Conservation (phyloP, 2,113 vertebrate species). For the Oryzias woworae region DNA sequence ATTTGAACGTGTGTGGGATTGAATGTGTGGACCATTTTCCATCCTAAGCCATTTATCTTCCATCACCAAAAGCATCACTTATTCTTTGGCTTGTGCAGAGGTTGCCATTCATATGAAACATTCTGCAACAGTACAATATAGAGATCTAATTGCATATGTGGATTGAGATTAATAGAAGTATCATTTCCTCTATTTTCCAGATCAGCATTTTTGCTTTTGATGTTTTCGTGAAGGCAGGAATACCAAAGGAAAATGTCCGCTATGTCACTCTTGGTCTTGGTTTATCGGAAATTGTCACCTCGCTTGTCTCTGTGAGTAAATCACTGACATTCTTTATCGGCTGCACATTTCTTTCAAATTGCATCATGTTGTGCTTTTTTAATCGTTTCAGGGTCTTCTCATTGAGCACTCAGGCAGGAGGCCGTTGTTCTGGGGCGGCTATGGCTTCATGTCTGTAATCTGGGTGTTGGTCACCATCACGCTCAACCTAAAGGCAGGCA, state of each 20-base stretch:
- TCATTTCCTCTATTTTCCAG: slow-evolving; percentile 49
- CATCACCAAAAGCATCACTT: too few relatives aligned
- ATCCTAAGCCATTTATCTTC: too few relatives aligned
- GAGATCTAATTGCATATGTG: too few relatives aligned
- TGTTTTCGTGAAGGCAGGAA: slow-evolving; percentile 77
- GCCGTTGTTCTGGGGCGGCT: slow-evolving; percentile 76
- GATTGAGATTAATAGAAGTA: too few relatives aligned
- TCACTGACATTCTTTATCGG: not conserved
- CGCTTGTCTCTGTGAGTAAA: slow-evolving; percentile 78
- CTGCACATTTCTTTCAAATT: not conserved
- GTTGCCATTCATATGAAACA: too few relatives aligned
- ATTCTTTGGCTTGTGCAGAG: too few relatives aligned
- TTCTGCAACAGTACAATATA: too few relatives aligned
- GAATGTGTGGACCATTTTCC: too few relatives aligned
- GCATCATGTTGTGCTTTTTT: not conserved
- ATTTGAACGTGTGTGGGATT: too few relatives aligned
- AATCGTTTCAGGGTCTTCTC: slow-evolving; percentile 72
- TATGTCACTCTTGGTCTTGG: slow-evolving; percentile 83
- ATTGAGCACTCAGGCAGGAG: slow-evolving; percentile 81
- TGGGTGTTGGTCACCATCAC: slow-evolving; percentile 75
- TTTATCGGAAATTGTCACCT: slow-evolving; percentile 73
- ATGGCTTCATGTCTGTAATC: slow-evolving; percentile 67
- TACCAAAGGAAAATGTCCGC: slow-evolving; percentile 71
- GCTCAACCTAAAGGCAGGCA: slow-evolving; percentile 76
- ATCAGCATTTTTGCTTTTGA: slow-evolving; percentile 80